Base-by-base conservation (phyloP, 1,140 invertebrate species). In the Drosophila punjabiensis region DNA sequence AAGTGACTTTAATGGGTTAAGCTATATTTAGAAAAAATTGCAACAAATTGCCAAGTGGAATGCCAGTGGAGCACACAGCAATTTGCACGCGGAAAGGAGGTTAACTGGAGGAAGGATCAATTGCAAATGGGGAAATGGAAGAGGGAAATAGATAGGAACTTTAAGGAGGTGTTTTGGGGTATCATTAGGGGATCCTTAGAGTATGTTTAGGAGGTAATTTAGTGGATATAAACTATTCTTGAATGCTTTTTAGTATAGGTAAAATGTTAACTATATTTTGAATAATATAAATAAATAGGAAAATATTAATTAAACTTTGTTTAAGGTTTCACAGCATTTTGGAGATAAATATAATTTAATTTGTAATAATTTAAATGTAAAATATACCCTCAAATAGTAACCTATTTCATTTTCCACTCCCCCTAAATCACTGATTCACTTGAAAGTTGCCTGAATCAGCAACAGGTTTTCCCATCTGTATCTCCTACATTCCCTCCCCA, bases 1-100 rank as follows among this genome's bases (percentile, higher is more conserved):
- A 87, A 81, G 69, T 81, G 71, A 75, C 85, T 77, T 65, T 68
- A 89, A 88, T 89, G 84, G 85, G 78, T 89, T 89, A 84, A 67
- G 68, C 66, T 89, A 89, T 89, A 68, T 88, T 81, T 89, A 89
- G 85, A 81, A 79, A 79, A 24, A 74, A 74, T 74, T 74, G 70
- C 70, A 73, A 73, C 47, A 41, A 78, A 77, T 77, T 78, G 75
- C 37, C 41, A 53, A 78, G 76, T 78, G 76, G 76, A 69, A 18
- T 58, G 71, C 52, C 48, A 76, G 58, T 76, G 69, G 69, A 58
- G 69, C 69, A 70, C n/a, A 56, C 7, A 56, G 33, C 30, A 61
- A 45, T 59, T 55, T 65, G 35, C 14, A 66, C 16, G 70, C 50
- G 50, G 47, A 48, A 74, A 63, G 60, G 37, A 75, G 70, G 41